Evolutionary conservation across 2,113 vertebrate genomes (phyloP).

Genomic region (Bujurquina vittata): DNA sequence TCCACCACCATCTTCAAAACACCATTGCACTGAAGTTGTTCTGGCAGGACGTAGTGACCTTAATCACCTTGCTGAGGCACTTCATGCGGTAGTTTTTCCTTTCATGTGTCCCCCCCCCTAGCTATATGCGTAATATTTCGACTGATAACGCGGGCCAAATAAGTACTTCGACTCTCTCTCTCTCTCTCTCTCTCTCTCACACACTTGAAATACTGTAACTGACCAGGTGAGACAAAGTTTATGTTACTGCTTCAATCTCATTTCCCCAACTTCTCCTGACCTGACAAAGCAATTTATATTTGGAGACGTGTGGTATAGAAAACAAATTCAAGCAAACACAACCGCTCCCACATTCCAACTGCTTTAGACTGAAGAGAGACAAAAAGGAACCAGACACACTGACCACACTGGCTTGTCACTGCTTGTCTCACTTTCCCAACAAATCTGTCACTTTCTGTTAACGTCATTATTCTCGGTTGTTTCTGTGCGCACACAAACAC

Average conservation of each 20-base stretch:
- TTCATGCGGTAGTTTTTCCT: neutral
- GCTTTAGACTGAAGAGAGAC: neutral
- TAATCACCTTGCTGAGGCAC: neutral
- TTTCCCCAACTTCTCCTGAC: neutral
- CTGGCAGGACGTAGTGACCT: neutral
- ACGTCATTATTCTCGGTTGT: constrained; percentile 31
- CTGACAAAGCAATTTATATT: neutral
- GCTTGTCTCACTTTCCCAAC: constrained; percentile 17
- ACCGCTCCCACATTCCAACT: neutral
- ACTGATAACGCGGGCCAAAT: neutral
- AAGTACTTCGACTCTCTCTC: neutral
- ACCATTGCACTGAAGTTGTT: neutral
- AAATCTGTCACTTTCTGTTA: constrained; percentile 30
- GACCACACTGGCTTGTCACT: constrained; percentile 8
- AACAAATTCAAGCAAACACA: neutral
- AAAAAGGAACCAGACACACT: neutral
- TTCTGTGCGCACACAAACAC: neutral
- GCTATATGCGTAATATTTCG: neutral
- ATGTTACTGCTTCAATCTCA: neutral
- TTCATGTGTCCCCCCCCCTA: neutral
- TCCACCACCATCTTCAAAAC: constrained; percentile 1
- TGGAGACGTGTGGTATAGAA: neutral
- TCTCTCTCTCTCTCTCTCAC: neutral
- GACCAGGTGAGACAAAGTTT: neutral
- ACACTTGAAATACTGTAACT: neutral